phyloP scores from a whole-genome alignment of 2,888 invertebrate genomes.

The Camptogramma bilineatum region DNA sequence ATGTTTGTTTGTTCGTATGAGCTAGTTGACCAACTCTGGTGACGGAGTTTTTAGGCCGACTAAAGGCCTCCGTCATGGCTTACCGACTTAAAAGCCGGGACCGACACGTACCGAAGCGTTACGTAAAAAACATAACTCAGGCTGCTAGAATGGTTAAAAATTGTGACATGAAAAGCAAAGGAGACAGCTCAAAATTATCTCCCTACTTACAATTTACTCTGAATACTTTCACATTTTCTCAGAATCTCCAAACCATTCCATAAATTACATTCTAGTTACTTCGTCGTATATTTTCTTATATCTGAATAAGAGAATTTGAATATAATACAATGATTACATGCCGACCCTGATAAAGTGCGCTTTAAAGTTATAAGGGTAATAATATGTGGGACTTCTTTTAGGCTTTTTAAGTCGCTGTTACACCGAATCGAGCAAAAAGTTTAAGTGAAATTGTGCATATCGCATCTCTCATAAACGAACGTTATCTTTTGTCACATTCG shows the following conservation, averaged over 20 bases:
- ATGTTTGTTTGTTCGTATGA: too few species aligned
- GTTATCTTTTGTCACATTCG: too few species aligned
- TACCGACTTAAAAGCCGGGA: too few species aligned
- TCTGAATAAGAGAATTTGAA: constrained; percentile 33
- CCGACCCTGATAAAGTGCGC: constrained; percentile 43
- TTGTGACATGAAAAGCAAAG: too few species aligned
- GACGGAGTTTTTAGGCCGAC: too few species aligned
- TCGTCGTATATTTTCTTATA: constrained; percentile 15
- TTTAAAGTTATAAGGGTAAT: constrained; percentile 54
- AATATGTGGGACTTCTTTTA: constrained; percentile 55
- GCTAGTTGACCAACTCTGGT: too few species aligned
- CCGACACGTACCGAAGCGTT: too few species aligned
- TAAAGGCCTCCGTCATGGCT: too few species aligned
- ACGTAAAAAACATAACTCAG: too few species aligned
- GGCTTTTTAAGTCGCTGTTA: constrained; percentile 38
- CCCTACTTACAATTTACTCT: background rate
- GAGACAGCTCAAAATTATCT: background rate
- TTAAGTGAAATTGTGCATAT: too few species aligned
- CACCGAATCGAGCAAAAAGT: constrained; percentile 39
- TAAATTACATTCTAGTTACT: background rate
- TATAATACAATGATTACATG: constrained; percentile 43
- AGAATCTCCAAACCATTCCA: background rate
- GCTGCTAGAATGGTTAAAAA: too few species aligned
- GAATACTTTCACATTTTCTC: background rate
- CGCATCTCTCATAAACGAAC: too few species aligned